These are phyloP conservation scores for Cacatua alba DNA, from an alignment of 2,113 vertebrate species.

Conservation along the genomic window DNA sequence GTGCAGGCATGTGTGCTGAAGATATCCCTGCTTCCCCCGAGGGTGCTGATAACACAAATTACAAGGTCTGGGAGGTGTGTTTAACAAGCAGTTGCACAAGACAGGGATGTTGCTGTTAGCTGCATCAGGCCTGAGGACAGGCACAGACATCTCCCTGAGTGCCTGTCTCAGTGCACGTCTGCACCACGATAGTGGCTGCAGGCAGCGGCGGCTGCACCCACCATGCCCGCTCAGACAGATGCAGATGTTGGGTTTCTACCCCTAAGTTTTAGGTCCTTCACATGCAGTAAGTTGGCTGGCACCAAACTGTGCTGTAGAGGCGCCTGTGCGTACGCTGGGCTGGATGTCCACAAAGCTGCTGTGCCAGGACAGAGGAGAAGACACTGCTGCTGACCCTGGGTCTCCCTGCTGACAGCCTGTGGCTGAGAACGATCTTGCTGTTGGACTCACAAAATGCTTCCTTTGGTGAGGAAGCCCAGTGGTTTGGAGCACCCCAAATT, in stretches of 20 bases:
- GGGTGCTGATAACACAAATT: background rate
- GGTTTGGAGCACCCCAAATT: background rate
- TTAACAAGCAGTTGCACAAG: background rate
- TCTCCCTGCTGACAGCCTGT: background rate
- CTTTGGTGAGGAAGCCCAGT: background rate
- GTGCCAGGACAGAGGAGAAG: background rate
- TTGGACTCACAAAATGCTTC: background rate
- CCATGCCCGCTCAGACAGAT: background rate
- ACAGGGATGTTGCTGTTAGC: background rate
- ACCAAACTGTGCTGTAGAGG: background rate
- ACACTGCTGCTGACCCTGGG: background rate
- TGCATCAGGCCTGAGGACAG: background rate
- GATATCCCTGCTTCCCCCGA: background rate
- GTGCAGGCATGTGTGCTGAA: background rate
- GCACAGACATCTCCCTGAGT: background rate
- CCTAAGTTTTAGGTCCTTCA: background rate
- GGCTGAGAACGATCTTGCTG: background rate
- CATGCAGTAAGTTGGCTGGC: background rate
- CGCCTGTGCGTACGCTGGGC: accelerated
- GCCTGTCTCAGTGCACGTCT: background rate
- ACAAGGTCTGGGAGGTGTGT: background rate
- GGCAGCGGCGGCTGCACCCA: accelerated
- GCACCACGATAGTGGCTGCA: accelerated
- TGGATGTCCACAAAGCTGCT: background rate
- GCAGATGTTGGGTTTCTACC: background rate